Evolutionary conservation across 2,888 invertebrate genomes (phyloP).

Genomic region (Euzetes globulus): DNA sequence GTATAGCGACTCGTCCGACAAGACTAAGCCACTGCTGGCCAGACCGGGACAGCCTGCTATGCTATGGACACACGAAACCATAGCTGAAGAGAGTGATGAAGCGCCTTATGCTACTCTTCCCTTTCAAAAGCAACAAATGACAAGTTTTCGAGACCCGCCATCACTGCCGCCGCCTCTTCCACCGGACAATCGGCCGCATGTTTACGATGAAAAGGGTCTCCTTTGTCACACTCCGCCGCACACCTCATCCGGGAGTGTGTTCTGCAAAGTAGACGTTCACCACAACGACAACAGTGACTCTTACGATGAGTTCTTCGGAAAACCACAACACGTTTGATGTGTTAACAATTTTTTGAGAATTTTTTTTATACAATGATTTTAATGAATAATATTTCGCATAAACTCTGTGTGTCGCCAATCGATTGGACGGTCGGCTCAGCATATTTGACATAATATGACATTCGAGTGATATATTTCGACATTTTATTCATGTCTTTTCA

Average conservation of each 20-base stretch:
- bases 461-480: too few species aligned
- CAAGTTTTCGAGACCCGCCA: constrained; percentile 20
- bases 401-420: too few species aligned
- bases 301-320: constrained; percentile 32
- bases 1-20: constrained; percentile 34
- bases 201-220: constrained; percentile 15
- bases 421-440: too few species aligned
- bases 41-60: constrained; percentile 31
- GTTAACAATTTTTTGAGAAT: background rate
- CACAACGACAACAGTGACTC: constrained; percentile 33
- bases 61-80: constrained; percentile 37
- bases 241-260: constrained; percentile 21
- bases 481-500: too few species aligned
- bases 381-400: too few species aligned
- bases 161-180: constrained; percentile 31
- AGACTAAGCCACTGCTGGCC: constrained; percentile 34
- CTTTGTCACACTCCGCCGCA: background rate
- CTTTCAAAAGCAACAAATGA: constrained; percentile 27
- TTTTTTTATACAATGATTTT: background rate
- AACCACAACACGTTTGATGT: constrained; percentile 20
- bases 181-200: background rate
- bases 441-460: too few species aligned
- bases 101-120: constrained; percentile 41
- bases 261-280: constrained; percentile 38
- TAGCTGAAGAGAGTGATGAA: constrained; percentile 38